phyloP scores from a whole-genome alignment of 37 sponge, comb jelly and placozoan species.

The Aplysina aerophoba region DNA sequence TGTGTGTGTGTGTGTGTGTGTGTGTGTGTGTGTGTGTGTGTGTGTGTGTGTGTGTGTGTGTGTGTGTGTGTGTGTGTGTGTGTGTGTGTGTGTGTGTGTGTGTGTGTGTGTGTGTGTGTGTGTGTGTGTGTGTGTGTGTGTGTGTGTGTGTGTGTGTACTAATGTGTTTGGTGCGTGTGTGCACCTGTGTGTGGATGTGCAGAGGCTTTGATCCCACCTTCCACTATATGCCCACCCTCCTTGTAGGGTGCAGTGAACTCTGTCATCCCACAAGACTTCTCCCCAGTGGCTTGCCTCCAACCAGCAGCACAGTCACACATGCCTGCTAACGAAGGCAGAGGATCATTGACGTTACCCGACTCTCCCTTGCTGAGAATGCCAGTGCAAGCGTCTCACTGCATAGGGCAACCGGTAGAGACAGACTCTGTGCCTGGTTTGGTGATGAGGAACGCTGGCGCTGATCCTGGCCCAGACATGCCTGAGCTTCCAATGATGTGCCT shows the following conservation, averaged over 20 bases:
- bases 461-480: slow-evolving; percentile 6
- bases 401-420: background rate
- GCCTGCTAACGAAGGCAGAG: too few relatives aligned
- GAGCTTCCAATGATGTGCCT: background rate
- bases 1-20: too few relatives aligned
- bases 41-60: too few relatives aligned
- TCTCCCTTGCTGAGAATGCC: slow-evolving; percentile 11
- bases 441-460: background rate
- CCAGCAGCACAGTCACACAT: background rate
- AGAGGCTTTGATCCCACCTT: background rate
- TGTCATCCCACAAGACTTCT: slow-evolving; percentile 59
- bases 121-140: too few relatives aligned
- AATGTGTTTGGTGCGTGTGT: too few relatives aligned
- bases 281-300: background rate
- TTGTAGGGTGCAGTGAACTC: slow-evolving; percentile 58
- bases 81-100: background rate
- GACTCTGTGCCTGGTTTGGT: background rate
- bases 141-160: too few relatives aligned
- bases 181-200: too few relatives aligned
- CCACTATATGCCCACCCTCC: background rate
- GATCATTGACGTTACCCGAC: too few relatives aligned
- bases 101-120: too few relatives aligned
- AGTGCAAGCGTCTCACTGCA: background rate
- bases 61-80: too few relatives aligned
- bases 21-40: too few relatives aligned